These are phyloP conservation scores for Rhadinocentrus ornatus DNA, from an alignment of 2,797 vertebrate species.

Conservation along the genomic window DNA sequence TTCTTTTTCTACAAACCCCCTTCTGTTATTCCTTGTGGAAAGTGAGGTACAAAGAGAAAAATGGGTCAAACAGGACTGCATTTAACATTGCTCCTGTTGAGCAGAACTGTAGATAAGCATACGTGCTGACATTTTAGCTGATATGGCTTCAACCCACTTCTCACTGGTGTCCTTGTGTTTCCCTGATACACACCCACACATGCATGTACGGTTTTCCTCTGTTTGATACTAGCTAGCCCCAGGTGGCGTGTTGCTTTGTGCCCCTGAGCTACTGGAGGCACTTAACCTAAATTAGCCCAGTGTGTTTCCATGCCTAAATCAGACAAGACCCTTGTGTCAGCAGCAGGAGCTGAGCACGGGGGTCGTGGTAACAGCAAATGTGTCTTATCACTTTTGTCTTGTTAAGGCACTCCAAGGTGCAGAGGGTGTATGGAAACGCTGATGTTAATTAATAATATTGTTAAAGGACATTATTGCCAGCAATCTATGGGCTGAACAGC, in stretches of 20 bases:
- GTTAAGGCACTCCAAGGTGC: neutral
- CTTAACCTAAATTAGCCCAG: slow-evolving; percentile 79
- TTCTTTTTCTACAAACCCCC: slow-evolving; percentile 29
- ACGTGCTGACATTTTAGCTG: slow-evolving; percentile 26
- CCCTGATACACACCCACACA: slow-evolving; percentile 8
- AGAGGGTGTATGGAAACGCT: slow-evolving; percentile 11
- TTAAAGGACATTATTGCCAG: slow-evolving; percentile 21
- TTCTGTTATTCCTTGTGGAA: slow-evolving; percentile 42
- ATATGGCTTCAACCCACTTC: slow-evolving; percentile 49
- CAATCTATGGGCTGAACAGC: neutral
- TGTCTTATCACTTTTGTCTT: neutral
- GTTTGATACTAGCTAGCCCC: slow-evolving; percentile 46
- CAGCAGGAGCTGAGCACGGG: slow-evolving; percentile 30
- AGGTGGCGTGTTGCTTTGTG: slow-evolving; percentile 72
- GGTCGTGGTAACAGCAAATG: slow-evolving; percentile 23
- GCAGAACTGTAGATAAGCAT: slow-evolving; percentile 31
- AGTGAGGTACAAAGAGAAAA: slow-evolving; percentile 56
- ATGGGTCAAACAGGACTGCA: slow-evolving; percentile 46
- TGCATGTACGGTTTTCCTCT: slow-evolving; percentile 20
- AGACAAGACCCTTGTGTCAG: slow-evolving; percentile 48
- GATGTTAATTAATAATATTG: slow-evolving; percentile 25
- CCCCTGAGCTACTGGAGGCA: slow-evolving; percentile 72
- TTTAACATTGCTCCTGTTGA: slow-evolving; percentile 31
- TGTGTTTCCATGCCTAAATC: slow-evolving; percentile 46
- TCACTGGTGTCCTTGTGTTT: slow-evolving; percentile 9